Conservation (phyloP, 2,113 vertebrate species). For the Arvicanthis niloticus region DNA sequence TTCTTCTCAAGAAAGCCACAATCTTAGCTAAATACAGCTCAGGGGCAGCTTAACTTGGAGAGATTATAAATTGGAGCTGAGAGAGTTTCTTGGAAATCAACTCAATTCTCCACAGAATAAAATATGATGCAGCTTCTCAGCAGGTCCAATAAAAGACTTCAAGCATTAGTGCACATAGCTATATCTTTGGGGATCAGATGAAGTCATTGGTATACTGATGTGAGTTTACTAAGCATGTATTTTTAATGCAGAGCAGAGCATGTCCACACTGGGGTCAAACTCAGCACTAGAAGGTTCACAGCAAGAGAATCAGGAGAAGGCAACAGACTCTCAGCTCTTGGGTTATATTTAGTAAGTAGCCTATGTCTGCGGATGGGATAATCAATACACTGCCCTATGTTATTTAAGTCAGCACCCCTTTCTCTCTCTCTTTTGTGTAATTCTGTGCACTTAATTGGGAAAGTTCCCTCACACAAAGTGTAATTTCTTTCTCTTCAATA, state of each 20-base stretch:
- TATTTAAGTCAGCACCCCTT: not conserved
- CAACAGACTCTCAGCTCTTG: not conserved
- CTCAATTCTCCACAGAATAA: constrained; percentile 43
- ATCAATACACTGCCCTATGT: not conserved
- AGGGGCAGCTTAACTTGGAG: not conserved
- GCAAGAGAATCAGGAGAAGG: not conserved
- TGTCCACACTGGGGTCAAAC: not conserved
- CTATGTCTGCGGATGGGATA: not conserved
- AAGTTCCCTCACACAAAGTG: not conserved
- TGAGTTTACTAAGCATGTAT: not conserved
- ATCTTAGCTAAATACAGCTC: not conserved
- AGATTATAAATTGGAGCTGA: constrained; percentile 39
- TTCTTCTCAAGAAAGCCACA: constrained; percentile 48
- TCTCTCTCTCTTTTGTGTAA: not conserved
- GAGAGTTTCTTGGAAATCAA: constrained; percentile 6
- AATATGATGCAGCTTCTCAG: not conserved
- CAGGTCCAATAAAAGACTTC: not conserved
- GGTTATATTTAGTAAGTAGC: not conserved
- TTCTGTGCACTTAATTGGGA: not conserved
- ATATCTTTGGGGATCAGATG: not conserved
- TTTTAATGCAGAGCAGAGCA: constrained; percentile 34
- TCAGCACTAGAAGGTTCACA: not conserved
- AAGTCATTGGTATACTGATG: not conserved
- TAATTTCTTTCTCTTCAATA: constrained; percentile 4
- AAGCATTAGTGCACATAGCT: not conserved